A percentile compares a stretch with the other conserved stretches of the same genome.
Conservation (phyloP, 2,888 invertebrate genomes). For the Pycnomerus fuliginosus region DNA sequence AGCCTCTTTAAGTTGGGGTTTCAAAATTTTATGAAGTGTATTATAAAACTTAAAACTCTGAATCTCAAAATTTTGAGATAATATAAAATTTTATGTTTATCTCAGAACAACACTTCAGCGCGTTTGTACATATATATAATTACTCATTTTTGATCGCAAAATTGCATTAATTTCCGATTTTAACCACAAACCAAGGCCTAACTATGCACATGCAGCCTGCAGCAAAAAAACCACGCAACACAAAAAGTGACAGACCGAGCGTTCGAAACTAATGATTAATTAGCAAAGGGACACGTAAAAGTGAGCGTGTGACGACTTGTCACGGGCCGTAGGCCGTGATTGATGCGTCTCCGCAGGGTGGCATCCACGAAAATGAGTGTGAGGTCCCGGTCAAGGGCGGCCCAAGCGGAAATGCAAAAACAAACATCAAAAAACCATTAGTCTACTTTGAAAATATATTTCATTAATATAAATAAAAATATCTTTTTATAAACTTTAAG, state of each 20-base stretch:
- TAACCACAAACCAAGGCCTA: too few relatives aligned
- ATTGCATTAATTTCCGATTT: too few relatives aligned
- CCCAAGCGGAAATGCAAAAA: constrained; percentile 14
- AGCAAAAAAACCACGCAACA: constrained; percentile 3
- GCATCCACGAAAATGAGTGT: constrained; percentile 7
- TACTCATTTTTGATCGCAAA: too few relatives aligned
- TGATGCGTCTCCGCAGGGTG: constrained; percentile 29
- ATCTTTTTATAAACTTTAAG: constrained; percentile 9
- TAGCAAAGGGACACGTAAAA: constrained; percentile 46
- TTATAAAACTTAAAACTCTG: too few relatives aligned
- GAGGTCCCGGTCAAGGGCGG: constrained; percentile 11
- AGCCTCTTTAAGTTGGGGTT: too few relatives aligned
- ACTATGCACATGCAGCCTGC: too few relatives aligned
- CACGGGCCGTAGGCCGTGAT: constrained; percentile 39
- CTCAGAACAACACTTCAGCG: too few relatives aligned
- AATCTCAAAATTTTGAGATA: too few relatives aligned
- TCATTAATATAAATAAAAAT: constrained; percentile 3
- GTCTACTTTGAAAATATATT: not conserved
- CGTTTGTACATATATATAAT: too few relatives aligned
- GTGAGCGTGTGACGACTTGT: constrained; percentile 49
- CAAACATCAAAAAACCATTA: constrained; percentile 16
- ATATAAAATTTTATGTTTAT: too few relatives aligned
- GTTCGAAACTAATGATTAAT: constrained; percentile 46
- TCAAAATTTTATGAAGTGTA: too few relatives aligned
- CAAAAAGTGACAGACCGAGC: constrained; percentile 11